Percentiles rank a stretch among this genome's conserved stretches.
These are phyloP conservation scores for Aphaenogaster ashmeadi DNA, from an alignment of 1,140 invertebrate species.

Conservation along the genomic window DNA sequence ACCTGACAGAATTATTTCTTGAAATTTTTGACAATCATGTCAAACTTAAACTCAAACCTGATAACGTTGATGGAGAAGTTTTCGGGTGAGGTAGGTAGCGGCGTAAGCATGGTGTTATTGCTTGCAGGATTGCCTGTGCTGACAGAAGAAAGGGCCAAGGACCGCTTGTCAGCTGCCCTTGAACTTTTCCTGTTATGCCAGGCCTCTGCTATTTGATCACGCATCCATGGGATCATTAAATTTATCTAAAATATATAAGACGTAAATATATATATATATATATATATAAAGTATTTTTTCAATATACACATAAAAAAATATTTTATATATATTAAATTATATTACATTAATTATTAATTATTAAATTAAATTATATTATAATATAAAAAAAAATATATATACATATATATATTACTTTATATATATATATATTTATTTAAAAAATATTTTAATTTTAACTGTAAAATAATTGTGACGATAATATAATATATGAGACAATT, in stretches of 20 bases:
- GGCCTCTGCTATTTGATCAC: slow-evolving; percentile 83
- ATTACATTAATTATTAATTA: too few relatives aligned
- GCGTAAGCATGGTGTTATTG: slow-evolving; percentile 73
- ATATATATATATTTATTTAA: too few relatives aligned
- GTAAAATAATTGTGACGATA: too few relatives aligned
- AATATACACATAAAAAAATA: too few relatives aligned
- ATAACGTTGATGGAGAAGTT: slow-evolving; percentile 83
- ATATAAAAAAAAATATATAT: too few relatives aligned
- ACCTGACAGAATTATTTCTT: background rate
- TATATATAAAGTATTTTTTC: too few relatives aligned
- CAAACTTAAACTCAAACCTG: slow-evolving; percentile 74
- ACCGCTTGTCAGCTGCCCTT: slow-evolving; percentile 78
- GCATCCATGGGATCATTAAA: slow-evolving; percentile 86
- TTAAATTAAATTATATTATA: too few relatives aligned
- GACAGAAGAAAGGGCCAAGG: slow-evolving; percentile 77
- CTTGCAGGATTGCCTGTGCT: slow-evolving; percentile 74
- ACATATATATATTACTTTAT: too few relatives aligned
- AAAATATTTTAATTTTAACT: too few relatives aligned
- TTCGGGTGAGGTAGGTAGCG: slow-evolving; percentile 74
- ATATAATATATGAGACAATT: background rate
- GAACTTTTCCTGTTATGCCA: slow-evolving; percentile 84
- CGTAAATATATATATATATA: too few relatives aligned
- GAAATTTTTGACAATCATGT: background rate
- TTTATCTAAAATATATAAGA: slow-evolving; percentile 61
- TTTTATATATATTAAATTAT: too few relatives aligned